Evolutionary conservation across 2,113 vertebrate genomes (phyloP).

Genomic region (Glareola pratincola): DNA sequence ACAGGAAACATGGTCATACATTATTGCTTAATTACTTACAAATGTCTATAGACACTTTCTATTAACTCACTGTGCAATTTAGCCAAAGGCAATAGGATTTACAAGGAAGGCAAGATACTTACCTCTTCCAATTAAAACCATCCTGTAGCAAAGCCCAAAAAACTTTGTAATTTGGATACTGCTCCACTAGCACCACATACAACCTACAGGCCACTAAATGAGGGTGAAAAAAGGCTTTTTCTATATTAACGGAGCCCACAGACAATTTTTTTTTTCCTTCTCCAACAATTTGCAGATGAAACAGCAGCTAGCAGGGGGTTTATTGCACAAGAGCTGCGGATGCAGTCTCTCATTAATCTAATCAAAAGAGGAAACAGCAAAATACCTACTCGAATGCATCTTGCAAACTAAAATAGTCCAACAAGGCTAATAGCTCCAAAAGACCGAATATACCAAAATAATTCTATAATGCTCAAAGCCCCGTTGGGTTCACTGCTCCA

Average conservation of each 20-base stretch:
- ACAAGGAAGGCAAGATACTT: neutral
- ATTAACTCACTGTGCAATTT: neutral
- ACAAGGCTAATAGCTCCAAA: neutral
- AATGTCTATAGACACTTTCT: neutral
- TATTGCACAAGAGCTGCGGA: neutral
- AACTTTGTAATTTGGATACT: neutral
- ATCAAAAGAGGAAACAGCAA: neutral
- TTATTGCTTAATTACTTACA: neutral
- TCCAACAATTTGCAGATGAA: neutral
- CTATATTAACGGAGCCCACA: too few relatives aligned
- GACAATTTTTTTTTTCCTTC: too few relatives aligned
- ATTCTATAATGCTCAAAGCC: too few relatives aligned
- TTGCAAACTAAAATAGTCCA: neutral
- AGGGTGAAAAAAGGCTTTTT: neutral
- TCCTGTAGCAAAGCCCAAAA: neutral
- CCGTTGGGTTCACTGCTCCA: neutral
- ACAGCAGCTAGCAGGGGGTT: neutral
- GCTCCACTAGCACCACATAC: fast-evolving
- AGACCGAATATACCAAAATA: neutral
- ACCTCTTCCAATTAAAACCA: neutral
- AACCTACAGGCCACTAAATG: neutral
- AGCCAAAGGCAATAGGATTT: neutral
- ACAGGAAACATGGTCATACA: neutral
- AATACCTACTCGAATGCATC: neutral
- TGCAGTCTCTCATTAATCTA: neutral